phyloP scores from a whole-genome alignment of 1,140 invertebrate species.

The Camponotus pennsylvanicus region DNA sequence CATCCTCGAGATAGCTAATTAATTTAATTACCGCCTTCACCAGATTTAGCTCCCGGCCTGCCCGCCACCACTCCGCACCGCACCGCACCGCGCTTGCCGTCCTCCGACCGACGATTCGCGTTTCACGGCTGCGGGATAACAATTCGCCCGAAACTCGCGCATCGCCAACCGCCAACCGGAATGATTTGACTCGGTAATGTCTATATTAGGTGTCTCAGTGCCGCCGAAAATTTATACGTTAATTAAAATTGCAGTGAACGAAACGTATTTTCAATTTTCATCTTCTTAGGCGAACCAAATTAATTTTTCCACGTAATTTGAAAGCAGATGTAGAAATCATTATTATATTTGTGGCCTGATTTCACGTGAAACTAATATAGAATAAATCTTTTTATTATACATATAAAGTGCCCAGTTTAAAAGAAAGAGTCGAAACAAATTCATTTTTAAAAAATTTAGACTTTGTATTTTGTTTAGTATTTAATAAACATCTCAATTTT shows the following conservation, averaged over 20 bases:
- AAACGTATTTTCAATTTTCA: neutral
- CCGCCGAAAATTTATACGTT: neutral
- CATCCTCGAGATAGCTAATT: constrained; percentile 84
- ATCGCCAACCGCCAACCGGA: neutral
- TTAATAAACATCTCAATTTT: no score
- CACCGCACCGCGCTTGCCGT: constrained; percentile 17
- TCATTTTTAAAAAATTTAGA: no score
- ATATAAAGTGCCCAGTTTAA: no score
- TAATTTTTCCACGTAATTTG: neutral
- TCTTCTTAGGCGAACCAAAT: neutral
- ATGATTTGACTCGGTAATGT: neutral
- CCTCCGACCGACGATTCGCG: constrained; percentile 58
- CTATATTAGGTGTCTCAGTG: neutral
- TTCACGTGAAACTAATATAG: neutral
- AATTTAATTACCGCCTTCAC: constrained; percentile 83
- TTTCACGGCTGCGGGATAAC: constrained; percentile 40
- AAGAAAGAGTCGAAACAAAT: no score
- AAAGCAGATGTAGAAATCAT: no score
- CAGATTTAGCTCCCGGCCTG: constrained; percentile 75
- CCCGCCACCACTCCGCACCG: constrained; percentile 17
- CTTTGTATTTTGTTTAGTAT: no score
- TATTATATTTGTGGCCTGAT: no score
- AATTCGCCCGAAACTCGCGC: constrained; percentile 43
- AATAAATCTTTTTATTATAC: neutral
- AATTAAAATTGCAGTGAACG: neutral